These are phyloP conservation scores for Synchiropus splendidus DNA, from an alignment of 2,113 vertebrate species.

Conservation along the genomic window DNA sequence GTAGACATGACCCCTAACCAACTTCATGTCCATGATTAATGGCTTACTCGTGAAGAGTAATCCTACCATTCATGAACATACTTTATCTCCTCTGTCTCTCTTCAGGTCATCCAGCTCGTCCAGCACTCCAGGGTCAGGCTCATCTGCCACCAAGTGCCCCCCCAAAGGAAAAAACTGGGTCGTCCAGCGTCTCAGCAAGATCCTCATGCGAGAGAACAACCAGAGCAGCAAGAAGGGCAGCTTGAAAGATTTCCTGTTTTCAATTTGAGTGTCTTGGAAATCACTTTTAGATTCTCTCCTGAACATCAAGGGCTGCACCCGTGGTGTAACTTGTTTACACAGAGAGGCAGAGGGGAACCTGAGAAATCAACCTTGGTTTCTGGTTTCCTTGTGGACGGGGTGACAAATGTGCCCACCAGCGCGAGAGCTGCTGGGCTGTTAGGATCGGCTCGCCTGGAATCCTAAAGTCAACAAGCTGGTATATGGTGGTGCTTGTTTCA, in stretches of 20 bases:
- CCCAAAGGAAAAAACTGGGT: conserved; percentile 69
- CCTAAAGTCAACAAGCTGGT: conserved; percentile 12
- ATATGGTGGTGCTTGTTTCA: conserved; percentile 9
- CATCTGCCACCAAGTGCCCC: conserved; percentile 57
- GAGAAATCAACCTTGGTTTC: conserved; percentile 15
- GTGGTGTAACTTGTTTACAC: conserved; percentile 17
- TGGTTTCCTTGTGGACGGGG: conserved; percentile 7
- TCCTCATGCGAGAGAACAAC: conserved; percentile 75
- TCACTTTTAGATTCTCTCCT: conserved; percentile 8
- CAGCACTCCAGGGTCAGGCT: conserved; percentile 40
- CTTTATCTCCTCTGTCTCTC: background rate
- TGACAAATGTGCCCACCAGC: conserved; percentile 23
- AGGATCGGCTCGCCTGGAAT: conserved; percentile 26
- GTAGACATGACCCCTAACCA: no score
- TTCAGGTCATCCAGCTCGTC: conserved; percentile 50
- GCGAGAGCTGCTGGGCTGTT: conserved; percentile 20
- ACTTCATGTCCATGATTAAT: no score
- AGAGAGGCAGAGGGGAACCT: conserved; percentile 9
- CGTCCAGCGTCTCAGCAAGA: conserved; percentile 78
- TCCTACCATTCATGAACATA: no score
- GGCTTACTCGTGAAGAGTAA: no score
- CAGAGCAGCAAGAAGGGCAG: conserved; percentile 67
- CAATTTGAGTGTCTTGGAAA: conserved; percentile 68
- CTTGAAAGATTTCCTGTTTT: conserved; percentile 82
- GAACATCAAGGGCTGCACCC: conserved; percentile 4